A percentile compares a stretch with the other conserved stretches of the same genome.
Evolutionary conservation across 1,140 invertebrate genomes (phyloP).

Genomic region (Caenorhabditis briggsae): DNA sequence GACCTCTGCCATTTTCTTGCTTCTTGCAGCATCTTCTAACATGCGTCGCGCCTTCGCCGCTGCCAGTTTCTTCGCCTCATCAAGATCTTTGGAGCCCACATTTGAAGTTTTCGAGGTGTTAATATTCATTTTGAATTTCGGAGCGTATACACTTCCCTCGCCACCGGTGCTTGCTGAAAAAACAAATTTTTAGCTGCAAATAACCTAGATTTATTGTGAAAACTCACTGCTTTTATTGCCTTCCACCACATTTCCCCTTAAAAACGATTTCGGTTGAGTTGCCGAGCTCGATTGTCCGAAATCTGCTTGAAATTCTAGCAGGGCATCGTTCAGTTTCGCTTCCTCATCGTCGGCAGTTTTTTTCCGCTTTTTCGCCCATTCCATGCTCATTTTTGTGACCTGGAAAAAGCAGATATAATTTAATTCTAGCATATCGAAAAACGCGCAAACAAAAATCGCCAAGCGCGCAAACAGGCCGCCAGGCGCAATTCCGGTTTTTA

Average conservation of each 20-base stretch:
- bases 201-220: too few relatives aligned
- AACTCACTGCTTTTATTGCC: slow-evolving; percentile 70
- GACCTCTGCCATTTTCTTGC: slow-evolving; percentile 47
- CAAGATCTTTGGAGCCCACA: slow-evolving; percentile 55
- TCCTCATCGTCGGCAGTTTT: slow-evolving; percentile 73
- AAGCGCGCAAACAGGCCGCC: too few relatives aligned
- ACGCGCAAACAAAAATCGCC: not conserved
- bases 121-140: slow-evolving; percentile 47
- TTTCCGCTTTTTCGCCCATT: slow-evolving; percentile 42
- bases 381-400: slow-evolving; percentile 15
- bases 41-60: slow-evolving; percentile 69
- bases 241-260: slow-evolving; percentile 77
- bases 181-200: too few relatives aligned
- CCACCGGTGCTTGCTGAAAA: slow-evolving; percentile 39
- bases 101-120: not conserved
- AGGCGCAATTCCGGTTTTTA: too few relatives aligned
- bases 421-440: not conserved
- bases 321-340: slow-evolving; percentile 69
- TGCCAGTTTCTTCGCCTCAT: slow-evolving; percentile 69
- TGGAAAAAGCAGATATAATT: not conserved
- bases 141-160: slow-evolving; percentile 63
- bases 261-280: slow-evolving; percentile 68
- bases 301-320: slow-evolving; percentile 70
- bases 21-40: slow-evolving; percentile 19
- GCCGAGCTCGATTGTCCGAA: slow-evolving; percentile 66